Evolutionary conservation across 2,113 vertebrate genomes (phyloP).

Genomic region (Camelus bactrianus): DNA sequence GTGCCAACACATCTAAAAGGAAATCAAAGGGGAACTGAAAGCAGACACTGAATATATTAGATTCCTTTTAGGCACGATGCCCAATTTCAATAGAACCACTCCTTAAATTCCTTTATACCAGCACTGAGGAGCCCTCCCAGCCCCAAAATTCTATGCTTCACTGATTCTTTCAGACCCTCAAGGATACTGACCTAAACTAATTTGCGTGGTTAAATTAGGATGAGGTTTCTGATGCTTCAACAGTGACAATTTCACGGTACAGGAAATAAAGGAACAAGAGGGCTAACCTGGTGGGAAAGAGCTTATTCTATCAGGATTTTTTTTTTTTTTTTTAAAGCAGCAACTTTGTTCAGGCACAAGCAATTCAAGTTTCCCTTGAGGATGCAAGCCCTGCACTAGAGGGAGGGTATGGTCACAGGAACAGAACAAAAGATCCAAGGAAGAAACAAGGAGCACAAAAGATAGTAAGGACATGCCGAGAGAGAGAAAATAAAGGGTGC

Average conservation of each 20-base stretch:
- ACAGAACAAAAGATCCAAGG: not conserved
- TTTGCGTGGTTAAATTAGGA: conserved; percentile 58
- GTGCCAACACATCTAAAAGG: conserved; percentile 40
- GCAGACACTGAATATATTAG: conserved; percentile 66
- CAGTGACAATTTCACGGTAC: conserved; percentile 28
- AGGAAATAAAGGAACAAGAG: not conserved
- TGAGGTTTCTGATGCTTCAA: conserved; percentile 59
- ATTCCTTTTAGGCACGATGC: conserved; percentile 66
- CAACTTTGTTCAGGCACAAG: conserved; percentile 43
- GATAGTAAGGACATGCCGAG: not conserved
- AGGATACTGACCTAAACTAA: conserved; percentile 37
- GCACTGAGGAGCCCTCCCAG: not conserved
- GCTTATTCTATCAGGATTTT: conserved; percentile 23
- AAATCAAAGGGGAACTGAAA: conserved; percentile 74
- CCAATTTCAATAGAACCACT: conserved; percentile 57
- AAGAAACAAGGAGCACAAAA: not conserved
- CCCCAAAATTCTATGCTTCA: conserved; percentile 4
- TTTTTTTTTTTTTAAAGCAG: not conserved
- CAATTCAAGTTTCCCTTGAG: not conserved
- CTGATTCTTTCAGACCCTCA: not conserved
- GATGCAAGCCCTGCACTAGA: not conserved
- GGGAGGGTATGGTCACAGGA: not conserved
- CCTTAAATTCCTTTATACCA: conserved; percentile 58
- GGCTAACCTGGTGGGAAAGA: conserved; percentile 30
- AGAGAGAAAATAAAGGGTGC: not conserved